Evolutionary conservation across 1,140 invertebrate genomes (phyloP).

Genomic region (Acromyrmex echinatior): DNA sequence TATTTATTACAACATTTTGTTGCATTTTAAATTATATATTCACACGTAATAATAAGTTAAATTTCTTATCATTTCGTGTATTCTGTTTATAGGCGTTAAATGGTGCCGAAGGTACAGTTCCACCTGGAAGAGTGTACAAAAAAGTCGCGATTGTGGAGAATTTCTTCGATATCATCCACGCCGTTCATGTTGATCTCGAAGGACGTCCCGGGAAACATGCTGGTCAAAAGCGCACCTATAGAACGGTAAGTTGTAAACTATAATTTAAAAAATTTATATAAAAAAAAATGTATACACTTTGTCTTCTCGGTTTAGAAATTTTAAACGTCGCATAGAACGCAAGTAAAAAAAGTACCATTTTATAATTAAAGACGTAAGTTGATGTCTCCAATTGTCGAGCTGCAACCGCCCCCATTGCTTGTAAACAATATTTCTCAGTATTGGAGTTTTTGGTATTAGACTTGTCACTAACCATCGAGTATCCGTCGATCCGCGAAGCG

Average conservation of each 20-base stretch:
- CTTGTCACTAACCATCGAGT: not conserved
- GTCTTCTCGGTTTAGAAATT: not conserved
- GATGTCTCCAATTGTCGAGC: not conserved
- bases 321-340: not conserved
- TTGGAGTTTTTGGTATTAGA: not conserved
- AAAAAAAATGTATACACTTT: not conserved
- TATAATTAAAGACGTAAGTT: not conserved
- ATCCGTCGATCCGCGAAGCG: slow-evolving; percentile 33
- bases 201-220: slow-evolving; percentile 97
- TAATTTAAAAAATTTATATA: not conserved
- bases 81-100: slow-evolving; percentile 84
- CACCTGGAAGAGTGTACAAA: slow-evolving; percentile 91
- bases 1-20: slow-evolving; percentile 19
- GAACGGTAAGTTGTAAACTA: slow-evolving; percentile 92
- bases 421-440: not conserved
- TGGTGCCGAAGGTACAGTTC: slow-evolving; percentile 85
- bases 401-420: not conserved
- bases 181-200: slow-evolving; percentile 96
- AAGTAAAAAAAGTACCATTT: not conserved
- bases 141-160: slow-evolving; percentile 98
- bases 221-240: slow-evolving; percentile 97
- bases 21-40: not conserved
- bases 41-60: not conserved
- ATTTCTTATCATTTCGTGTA: slow-evolving; percentile 27
- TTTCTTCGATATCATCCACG: slow-evolving; percentile 98